A percentile compares a stretch with the other conserved stretches of the same genome.
These are phyloP conservation scores for Tachycineta bicolor DNA, from an alignment of 2,113 vertebrate species.

Conservation along the genomic window DNA sequence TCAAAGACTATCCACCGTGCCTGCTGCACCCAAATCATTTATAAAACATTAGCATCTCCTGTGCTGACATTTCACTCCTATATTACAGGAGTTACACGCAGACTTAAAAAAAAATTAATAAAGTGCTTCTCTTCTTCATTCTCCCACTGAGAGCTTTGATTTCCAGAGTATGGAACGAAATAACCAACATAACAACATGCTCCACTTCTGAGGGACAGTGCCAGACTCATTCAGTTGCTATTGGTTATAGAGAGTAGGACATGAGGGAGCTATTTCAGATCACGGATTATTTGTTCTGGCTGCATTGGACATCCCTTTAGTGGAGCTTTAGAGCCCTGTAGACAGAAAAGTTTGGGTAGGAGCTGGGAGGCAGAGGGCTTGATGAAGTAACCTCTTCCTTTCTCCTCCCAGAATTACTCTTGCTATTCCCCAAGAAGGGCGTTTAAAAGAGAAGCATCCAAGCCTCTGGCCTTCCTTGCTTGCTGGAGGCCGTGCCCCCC, in stretches of 20 bases:
- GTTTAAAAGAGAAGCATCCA: not conserved
- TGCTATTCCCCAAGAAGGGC: not conserved
- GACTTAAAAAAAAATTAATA: conserved; percentile 75
- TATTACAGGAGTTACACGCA: conserved; percentile 60
- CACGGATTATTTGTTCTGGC: conserved; percentile 53
- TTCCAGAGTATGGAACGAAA: conserved; percentile 71
- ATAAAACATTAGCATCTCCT: conserved; percentile 73
- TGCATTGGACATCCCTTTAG: conserved; percentile 57
- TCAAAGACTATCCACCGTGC: conserved; percentile 37
- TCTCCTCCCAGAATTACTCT: not conserved
- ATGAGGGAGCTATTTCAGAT: conserved; percentile 28
- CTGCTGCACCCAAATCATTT: conserved; percentile 61
- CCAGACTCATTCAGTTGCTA: conserved; percentile 38
- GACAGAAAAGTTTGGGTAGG: conserved; percentile 34
- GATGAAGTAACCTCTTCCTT: conserved; percentile 39
- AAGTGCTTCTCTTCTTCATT: conserved; percentile 75
- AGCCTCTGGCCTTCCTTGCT: not conserved
- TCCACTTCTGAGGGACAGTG: conserved; percentile 67
- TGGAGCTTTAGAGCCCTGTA: conserved; percentile 37
- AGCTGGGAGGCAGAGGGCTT: conserved; percentile 23
- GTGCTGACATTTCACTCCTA: conserved; percentile 63
- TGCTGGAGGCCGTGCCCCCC: rapidly evolving
- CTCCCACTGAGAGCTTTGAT: conserved; percentile 74
- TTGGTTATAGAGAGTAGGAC: conserved; percentile 52
- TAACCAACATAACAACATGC: conserved; percentile 70